phyloP scores from a whole-genome alignment of 2,888 invertebrate genomes.

The Luperina testacea region DNA sequence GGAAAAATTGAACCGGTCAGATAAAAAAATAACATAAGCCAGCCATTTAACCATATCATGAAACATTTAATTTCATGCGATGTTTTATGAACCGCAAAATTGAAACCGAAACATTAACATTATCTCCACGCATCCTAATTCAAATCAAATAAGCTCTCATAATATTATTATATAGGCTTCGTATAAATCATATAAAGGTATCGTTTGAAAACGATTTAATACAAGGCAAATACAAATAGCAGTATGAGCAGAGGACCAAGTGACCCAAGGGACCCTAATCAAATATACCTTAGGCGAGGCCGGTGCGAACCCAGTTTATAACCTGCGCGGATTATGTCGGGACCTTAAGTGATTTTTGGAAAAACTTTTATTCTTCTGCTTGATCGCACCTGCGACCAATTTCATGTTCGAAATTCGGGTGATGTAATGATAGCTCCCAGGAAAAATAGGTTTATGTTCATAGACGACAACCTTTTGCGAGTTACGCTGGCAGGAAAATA shows the following conservation, averaged over 20 bases:
- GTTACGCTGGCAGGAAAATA: slow-evolving; percentile 27
- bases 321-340: slow-evolving; percentile 76
- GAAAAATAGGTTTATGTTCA: slow-evolving; percentile 51
- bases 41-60: not conserved
- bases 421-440: slow-evolving; percentile 48
- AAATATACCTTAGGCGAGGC: slow-evolving; percentile 84
- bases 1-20: not conserved
- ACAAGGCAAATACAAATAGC: slow-evolving; percentile 83
- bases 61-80: slow-evolving; percentile 21
- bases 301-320: slow-evolving; percentile 78
- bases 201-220: slow-evolving; percentile 85
- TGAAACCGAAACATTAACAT: slow-evolving; percentile 39
- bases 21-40: not conserved
- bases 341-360: slow-evolving; percentile 78
- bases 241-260: slow-evolving; percentile 75
- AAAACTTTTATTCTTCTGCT: slow-evolving; percentile 66
- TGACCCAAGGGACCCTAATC: slow-evolving; percentile 82
- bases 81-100: slow-evolving; percentile 28
- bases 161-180: slow-evolving; percentile 46
- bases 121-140: slow-evolving; percentile 35
- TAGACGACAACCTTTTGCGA: slow-evolving; percentile 29
- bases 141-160: slow-evolving; percentile 56
- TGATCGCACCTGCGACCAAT: slow-evolving; percentile 66
- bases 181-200: slow-evolving; percentile 68
- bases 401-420: slow-evolving; percentile 43